Evolutionary conservation across 2,797 vertebrate species (phyloP), one percentile per base, ranked within the genome.

Genomic region (Xiphophorus birchmanni): DNA sequence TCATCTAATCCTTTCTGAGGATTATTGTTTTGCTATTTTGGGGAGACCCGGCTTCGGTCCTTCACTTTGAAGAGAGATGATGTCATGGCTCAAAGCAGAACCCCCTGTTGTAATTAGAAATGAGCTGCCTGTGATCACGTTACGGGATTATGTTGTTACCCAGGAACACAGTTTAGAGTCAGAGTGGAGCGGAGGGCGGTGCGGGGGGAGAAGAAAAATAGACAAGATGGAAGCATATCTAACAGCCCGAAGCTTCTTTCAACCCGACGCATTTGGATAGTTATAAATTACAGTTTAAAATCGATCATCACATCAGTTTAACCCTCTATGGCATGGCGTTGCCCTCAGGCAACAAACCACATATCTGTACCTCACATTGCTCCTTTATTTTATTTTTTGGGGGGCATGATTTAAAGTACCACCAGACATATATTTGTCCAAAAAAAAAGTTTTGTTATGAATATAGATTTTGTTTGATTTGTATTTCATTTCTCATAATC

Each of bases 1-100:
- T 91, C 91, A 90, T 90, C 75, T 88, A 92, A 91, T 90, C 88
- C 90, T 78, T 84, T 90, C 79, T 76, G 81, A 79, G 73, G 83
- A 86, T 91, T 90, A 89, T 90, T 92, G 87, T 91, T 94, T 87
- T 84, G 80, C 87, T 90, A 77, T 90, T 90, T 92, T 79, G 72
- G 79, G 84, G 84, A 80, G 78, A 85, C 75, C 82, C 74, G 2
- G 69, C 81, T 81, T 58, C 76, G 73, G 76, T 82, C 67, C 26
- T 15, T 56, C 80, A 69, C 88, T 88, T 90, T 91, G 86, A 91
- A 90, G 87, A 75, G 42, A 71, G 78, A 82, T 89, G 89, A 90
- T 89, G 90, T 93, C 89, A 92, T 77, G 73, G 79, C 78, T 82
- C 60, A 2, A 82, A 91, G 84, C 84, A 87, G 81, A 85, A 40